phyloP scores from a whole-genome alignment of 1,140 invertebrate species.

The Eupeodes corollae region DNA sequence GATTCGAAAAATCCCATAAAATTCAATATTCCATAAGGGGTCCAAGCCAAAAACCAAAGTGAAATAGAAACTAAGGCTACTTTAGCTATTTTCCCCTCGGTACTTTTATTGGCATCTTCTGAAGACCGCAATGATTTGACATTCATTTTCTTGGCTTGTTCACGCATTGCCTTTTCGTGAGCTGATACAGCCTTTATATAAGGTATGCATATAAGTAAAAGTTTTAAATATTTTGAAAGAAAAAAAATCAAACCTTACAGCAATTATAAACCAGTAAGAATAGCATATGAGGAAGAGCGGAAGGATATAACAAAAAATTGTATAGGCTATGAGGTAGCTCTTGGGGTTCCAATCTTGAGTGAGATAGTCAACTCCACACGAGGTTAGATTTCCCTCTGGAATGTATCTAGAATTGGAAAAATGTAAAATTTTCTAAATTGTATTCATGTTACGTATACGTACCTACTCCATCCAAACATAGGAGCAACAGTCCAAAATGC shows the following conservation, averaged over 20 bases:
- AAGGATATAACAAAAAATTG: conserved; percentile 56
- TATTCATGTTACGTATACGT: no score
- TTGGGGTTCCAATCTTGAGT: conserved; percentile 49
- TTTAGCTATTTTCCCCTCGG: conserved; percentile 67
- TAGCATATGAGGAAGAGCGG: conserved; percentile 63
- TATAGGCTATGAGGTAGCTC: conserved; percentile 60
- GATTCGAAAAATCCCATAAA: conserved; percentile 59
- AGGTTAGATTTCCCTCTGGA: conserved; percentile 75
- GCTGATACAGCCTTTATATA: conserved; percentile 52
- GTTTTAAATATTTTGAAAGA: background rate
- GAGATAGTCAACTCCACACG: conserved; percentile 76
- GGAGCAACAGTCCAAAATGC: conserved; percentile 58
- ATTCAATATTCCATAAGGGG: conserved; percentile 70
- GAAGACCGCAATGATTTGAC: conserved; percentile 61
- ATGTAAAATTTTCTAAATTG: no score
- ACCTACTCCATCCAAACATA: conserved; percentile 56
- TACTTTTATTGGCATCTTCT: conserved; percentile 52
- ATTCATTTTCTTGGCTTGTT: conserved; percentile 79
- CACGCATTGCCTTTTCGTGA: conserved; percentile 70
- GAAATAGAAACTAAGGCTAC: conserved; percentile 71
- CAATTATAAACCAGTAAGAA: conserved; percentile 68
- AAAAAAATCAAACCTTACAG: conserved; percentile 36
- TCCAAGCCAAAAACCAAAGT: conserved; percentile 77
- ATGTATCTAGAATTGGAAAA: conserved; percentile 49
- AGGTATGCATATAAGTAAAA: background rate